A percentile compares a stretch with the other conserved stretches of the same genome.
Evolutionary conservation across 2,888 invertebrate species (phyloP).

Genomic region (Morpho helenor): DNA sequence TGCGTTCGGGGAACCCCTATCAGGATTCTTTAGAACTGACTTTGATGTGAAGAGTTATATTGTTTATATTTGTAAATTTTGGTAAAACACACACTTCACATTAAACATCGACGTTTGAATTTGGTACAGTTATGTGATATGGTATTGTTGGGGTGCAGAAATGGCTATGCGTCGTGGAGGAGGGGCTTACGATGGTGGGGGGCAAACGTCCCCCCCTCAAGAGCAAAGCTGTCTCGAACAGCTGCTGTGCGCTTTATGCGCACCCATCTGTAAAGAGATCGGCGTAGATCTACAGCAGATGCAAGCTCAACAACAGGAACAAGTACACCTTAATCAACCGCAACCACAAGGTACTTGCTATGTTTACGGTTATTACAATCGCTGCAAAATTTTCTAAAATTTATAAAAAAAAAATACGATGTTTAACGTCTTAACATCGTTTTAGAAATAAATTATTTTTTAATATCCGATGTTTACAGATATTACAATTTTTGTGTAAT

Average conservation of each 20-base stretch:
- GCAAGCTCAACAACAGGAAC: constrained; percentile 51
- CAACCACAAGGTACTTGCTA: constrained; percentile 34
- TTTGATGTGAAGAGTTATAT: too few species aligned
- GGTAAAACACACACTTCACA: background rate
- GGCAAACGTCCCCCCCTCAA: constrained; percentile 28
- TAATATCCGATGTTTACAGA: too few species aligned
- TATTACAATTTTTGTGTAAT: background rate
- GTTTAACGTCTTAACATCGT: too few species aligned
- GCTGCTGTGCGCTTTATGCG: constrained; percentile 66
- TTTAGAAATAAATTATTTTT: too few species aligned
- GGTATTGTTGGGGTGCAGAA: constrained; percentile 41
- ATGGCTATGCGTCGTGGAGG: constrained; percentile 62
- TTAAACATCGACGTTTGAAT: too few species aligned
- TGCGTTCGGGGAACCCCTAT: too few species aligned
- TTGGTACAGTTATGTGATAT: constrained; percentile 1
- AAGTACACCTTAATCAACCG: constrained; percentile 59
- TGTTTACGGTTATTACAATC: background rate
- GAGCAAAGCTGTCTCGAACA: constrained; percentile 66
- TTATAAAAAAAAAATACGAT: background rate
- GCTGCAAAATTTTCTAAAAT: constrained; percentile 1
- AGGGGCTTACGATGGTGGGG: constrained; percentile 52
- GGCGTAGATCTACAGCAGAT: constrained; percentile 64
- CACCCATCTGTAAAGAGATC: constrained; percentile 73
- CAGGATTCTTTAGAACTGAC: too few species aligned
- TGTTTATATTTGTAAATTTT: background rate